Conservation (phyloP, 2,797 vertebrate species). For the Takifugu rubripes region DNA sequence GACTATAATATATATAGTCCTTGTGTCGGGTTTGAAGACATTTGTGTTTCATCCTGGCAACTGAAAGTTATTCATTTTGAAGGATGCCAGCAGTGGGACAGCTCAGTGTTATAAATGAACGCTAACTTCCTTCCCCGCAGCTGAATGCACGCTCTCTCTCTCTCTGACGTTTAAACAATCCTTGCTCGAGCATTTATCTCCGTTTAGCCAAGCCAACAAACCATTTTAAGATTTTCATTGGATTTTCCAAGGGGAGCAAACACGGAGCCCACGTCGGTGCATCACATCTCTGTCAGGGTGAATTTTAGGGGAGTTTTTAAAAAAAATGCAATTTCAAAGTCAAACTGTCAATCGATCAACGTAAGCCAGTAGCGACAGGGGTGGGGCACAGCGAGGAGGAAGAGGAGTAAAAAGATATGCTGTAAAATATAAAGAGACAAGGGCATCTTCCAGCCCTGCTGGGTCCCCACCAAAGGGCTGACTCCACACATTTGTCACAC, state of each 20-base stretch:
- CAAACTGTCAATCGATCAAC: constrained; percentile 59
- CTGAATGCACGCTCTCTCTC: constrained; percentile 20
- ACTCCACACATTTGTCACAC: constrained; percentile 70
- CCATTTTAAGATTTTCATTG: constrained; percentile 12
- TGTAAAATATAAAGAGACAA: constrained; percentile 67
- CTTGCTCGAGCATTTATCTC: neutral
- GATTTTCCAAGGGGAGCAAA: constrained; percentile 13
- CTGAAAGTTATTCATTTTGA: constrained; percentile 20
- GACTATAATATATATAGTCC: constrained; percentile 10
- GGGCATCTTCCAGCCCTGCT: constrained; percentile 60
- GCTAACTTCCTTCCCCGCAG: constrained; percentile 28
- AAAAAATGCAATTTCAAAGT: constrained; percentile 58
- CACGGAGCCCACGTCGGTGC: constrained; percentile 8
- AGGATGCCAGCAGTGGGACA: constrained; percentile 29
- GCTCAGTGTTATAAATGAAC: constrained; percentile 37
- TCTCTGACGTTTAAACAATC: constrained; percentile 12
- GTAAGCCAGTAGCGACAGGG: constrained; percentile 27
- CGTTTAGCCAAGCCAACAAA: constrained; percentile 16
- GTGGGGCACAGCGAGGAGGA: constrained; percentile 26
- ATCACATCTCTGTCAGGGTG: constrained; percentile 14
- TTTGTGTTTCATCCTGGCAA: constrained; percentile 16
- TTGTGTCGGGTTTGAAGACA: constrained; percentile 12
- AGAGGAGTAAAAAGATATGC: constrained; percentile 49
- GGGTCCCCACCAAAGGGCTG: constrained; percentile 69
- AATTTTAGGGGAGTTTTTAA: constrained; percentile 40